Evolutionary conservation across 2,113 vertebrate species (phyloP), one percentile per base, ranked within the genome.

Genomic region (Pangasianodon gigas): DNA sequence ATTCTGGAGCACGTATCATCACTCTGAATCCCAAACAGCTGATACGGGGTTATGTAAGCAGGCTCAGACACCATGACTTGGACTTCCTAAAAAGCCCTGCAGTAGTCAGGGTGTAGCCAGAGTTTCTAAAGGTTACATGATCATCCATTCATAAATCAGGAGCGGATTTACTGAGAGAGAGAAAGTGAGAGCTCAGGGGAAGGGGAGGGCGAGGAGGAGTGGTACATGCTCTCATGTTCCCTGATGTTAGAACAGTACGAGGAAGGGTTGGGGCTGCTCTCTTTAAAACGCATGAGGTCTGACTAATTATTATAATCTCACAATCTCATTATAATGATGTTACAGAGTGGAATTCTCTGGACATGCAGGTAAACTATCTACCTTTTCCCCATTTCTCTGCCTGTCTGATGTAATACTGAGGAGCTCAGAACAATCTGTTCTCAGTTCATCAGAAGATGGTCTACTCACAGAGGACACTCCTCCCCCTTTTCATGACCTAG

Each of bases 81-180:
- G 48, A 52, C 16, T 83, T 56, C 51, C n/a, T 37, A 82, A 67
- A 52, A 88, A 37, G 29, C 19, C 13, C 60, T 52, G 58, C 75
- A 48, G 71, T 8, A 60, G 69, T 87, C 69, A 24, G 65, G 51
- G 54, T 58, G 32, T 10, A 82, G 52, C 52, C 51, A 56, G 51
- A 74, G 48, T 79, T 84, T 62, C 52, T 11, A 26, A 58, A 56
- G 41, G 37, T 85, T 60, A 37, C 52, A 51, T 75, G 29, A 85
- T 51, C 54, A 89, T 48, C 74, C 69, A 62, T 85, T 89, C 83
- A 85, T 86, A 80, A 89, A 89, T 29, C 71, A 79, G 54, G 9
- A 79, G 26, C 19, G 37, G 14, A 83, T 7, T 32, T 37, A 24
- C 24, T 3, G 46, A 37, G 7, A 26, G 7, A 86, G 14, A 52